Conservation (phyloP, 1,140 invertebrate species). For the Sweltsa coloradensis region DNA sequence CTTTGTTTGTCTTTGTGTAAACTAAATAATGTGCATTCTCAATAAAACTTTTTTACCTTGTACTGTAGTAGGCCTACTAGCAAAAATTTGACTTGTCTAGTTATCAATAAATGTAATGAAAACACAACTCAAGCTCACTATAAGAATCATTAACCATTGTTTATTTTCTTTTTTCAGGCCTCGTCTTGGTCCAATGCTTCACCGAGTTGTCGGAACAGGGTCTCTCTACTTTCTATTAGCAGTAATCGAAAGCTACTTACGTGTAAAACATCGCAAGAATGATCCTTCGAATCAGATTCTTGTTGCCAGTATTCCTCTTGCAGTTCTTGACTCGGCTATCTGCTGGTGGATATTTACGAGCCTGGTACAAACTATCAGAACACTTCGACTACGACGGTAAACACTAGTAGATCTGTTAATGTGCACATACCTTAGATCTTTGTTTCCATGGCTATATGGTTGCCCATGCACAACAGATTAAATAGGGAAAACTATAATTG, state of each 20-base stretch:
- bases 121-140: too few relatives aligned
- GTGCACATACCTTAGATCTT: too few relatives aligned
- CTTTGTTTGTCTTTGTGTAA: too few relatives aligned
- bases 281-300: slow-evolving; percentile 51
- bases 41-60: too few relatives aligned
- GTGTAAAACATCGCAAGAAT: slow-evolving; percentile 53
- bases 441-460: too few relatives aligned
- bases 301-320: slow-evolving; percentile 59
- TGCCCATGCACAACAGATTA: neutral
- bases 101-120: too few relatives aligned
- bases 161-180: slow-evolving; percentile 41
- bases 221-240: slow-evolving; percentile 69
- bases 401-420: too few relatives aligned
- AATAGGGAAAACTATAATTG: too few relatives aligned
- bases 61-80: too few relatives aligned
- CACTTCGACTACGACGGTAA: slow-evolving; percentile 60
- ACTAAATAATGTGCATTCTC: too few relatives aligned
- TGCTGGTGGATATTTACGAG: slow-evolving; percentile 79
- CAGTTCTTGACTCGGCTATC: slow-evolving; percentile 56
- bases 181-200: slow-evolving; percentile 69
- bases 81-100: too few relatives aligned
- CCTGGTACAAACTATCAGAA: slow-evolving; percentile 79
- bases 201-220: slow-evolving; percentile 73
- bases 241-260: slow-evolving; percentile 67
- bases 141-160: too few relatives aligned